phyloP scores from a whole-genome alignment of 2,888 invertebrate genomes.

The Andricus curvator region DNA sequence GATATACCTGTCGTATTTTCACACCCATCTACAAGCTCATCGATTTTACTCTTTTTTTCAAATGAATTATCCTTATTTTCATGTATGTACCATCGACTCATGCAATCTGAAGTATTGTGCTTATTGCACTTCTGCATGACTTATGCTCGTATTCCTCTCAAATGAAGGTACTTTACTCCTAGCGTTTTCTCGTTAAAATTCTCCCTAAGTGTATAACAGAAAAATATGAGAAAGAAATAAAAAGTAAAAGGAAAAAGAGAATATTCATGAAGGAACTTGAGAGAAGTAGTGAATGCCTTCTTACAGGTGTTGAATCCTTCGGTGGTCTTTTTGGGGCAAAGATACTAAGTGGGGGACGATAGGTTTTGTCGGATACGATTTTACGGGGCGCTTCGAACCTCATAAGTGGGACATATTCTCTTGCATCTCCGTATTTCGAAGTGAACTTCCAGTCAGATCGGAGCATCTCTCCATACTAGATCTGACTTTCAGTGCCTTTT shows the following conservation, averaged over 20 bases:
- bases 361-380: constrained; percentile 60
- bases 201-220: neutral
- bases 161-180: neutral
- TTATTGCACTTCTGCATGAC: neutral
- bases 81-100: neutral
- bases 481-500: constrained; percentile 50
- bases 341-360: constrained; percentile 18
- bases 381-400: constrained; percentile 66
- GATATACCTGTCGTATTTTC: neutral
- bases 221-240: neutral
- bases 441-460: constrained; percentile 70
- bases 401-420: constrained; percentile 76
- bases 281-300: constrained; percentile 15
- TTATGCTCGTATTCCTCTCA: neutral
- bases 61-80: no score
- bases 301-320: neutral
- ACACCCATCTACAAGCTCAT: no score
- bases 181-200: neutral
- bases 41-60: no score
- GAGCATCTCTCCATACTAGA: constrained; percentile 58
- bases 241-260: constrained; percentile 3
- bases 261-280: constrained; percentile 8
- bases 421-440: constrained; percentile 74
- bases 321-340: constrained; percentile 22
- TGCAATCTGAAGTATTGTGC: neutral